Percentiles rank a stretch among this genome's conserved stretches.
Evolutionary conservation across 2,797 vertebrate genomes (phyloP).

Genomic region (Pampus argenteus): DNA sequence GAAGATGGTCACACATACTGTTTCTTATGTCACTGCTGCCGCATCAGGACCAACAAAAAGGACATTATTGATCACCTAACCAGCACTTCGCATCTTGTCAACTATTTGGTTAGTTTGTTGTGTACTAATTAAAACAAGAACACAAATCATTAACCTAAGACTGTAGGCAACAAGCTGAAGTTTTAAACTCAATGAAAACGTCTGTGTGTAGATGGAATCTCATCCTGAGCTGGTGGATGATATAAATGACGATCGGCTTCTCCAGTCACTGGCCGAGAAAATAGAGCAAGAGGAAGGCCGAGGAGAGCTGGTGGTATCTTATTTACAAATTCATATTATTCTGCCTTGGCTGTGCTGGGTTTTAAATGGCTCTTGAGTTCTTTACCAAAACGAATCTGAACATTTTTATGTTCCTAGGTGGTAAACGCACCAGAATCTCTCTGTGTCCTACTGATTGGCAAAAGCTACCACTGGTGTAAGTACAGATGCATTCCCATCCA

Average conservation of each 20-base stretch:
- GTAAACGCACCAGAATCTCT: conserved; percentile 69
- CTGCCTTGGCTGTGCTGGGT: background rate
- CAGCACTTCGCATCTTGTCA: conserved; percentile 65
- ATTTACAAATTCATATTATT: background rate
- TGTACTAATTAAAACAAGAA: background rate
- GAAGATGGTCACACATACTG: conserved; percentile 57
- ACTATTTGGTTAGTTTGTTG: conserved; percentile 75
- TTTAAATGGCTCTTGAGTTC: background rate
- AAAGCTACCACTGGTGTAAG: conserved; percentile 85
- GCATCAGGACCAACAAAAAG: conserved; percentile 57
- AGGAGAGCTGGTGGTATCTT: conserved; percentile 69
- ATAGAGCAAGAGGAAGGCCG: conserved; percentile 69
- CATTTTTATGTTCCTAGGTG: conserved; percentile 67
- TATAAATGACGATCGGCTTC: conserved; percentile 33
- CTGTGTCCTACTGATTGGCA: conserved; percentile 64
- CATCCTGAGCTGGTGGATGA: conserved; percentile 63
- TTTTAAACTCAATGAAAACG: background rate
- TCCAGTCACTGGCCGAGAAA: conserved; percentile 60
- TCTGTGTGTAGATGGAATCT: conserved; percentile 70
- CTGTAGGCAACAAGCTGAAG: background rate
- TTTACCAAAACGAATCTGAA: conserved; percentile 5
- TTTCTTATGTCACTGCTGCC: conserved; percentile 82
- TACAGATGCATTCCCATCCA: conserved; percentile 35
- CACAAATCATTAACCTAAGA: background rate
- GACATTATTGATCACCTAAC: conserved; percentile 73